Conservation (phyloP, 2,113 vertebrate species). For the Anoura caudifer region DNA sequence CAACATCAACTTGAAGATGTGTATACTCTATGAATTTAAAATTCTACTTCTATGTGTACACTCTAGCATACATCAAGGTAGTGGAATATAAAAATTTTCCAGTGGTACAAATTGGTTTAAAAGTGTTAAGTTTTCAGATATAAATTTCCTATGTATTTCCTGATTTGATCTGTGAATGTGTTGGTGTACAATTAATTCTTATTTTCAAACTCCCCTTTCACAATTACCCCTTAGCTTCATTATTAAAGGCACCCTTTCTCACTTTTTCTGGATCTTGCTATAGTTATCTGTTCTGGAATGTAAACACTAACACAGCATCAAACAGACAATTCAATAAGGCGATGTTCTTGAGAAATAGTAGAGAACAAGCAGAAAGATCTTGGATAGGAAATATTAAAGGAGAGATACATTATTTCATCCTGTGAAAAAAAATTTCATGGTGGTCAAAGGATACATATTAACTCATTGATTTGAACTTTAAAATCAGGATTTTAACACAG, state of each 20-base stretch:
- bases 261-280: neutral
- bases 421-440: slow-evolving; percentile 7
- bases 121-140: neutral
- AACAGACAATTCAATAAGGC: slow-evolving; percentile 24
- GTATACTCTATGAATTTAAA: neutral
- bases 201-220: neutral
- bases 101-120: neutral
- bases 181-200: neutral
- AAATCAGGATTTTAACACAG: neutral
- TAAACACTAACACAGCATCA: neutral
- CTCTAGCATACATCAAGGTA: neutral
- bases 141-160: neutral
- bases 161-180: neutral
- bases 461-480: slow-evolving; percentile 10
- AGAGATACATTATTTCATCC: neutral
- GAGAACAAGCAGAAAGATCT: neutral
- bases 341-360: neutral
- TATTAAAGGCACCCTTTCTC: neutral
- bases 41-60: neutral
- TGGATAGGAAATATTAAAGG: neutral
- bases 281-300: neutral
- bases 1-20: neutral
- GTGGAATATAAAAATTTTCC: neutral
- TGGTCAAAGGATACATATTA: neutral
- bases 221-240: neutral